Conservation (phyloP, 2,797 vertebrate genomes). For the Selene dorsalis region DNA sequence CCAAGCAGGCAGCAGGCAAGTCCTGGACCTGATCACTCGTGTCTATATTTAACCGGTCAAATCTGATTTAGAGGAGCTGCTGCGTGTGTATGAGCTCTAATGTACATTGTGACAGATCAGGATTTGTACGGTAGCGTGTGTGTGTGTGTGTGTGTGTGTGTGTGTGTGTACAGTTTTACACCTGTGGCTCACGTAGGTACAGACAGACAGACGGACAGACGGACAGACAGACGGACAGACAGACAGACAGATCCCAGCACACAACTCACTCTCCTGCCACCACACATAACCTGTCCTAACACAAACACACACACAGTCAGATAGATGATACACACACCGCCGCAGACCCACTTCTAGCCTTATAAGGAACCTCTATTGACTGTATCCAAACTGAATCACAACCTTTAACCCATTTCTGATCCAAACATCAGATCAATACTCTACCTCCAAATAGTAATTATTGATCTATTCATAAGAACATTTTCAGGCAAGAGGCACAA, state of each 20-base stretch:
- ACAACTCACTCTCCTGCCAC: constrained; percentile 1
- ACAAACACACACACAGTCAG: constrained; percentile 42
- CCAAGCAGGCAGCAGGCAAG: constrained; percentile 61
- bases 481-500: neutral
- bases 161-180: neutral
- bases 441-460: neutral
- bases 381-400: constrained; percentile 9
- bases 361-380: constrained; percentile 44
- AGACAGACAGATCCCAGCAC: constrained; percentile 10
- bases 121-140: constrained; percentile 9
- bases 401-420: neutral
- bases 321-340: constrained; percentile 42
- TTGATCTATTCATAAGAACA: neutral
- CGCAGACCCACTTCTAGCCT: constrained; percentile 30
- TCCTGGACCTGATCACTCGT: constrained; percentile 75
- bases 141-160: neutral
- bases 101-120: constrained; percentile 69
- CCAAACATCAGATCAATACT: neutral
- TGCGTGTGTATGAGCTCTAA: constrained; percentile 62
- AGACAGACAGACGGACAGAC: constrained; percentile 24
- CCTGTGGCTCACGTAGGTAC: constrained; percentile 11
- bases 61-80: constrained; percentile 78
- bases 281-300: constrained; percentile 45
- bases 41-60: constrained; percentile 81
- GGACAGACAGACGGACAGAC: neutral